phyloP scores from a whole-genome alignment of 2,113 vertebrate species.

The Nerophis ophidion region DNA sequence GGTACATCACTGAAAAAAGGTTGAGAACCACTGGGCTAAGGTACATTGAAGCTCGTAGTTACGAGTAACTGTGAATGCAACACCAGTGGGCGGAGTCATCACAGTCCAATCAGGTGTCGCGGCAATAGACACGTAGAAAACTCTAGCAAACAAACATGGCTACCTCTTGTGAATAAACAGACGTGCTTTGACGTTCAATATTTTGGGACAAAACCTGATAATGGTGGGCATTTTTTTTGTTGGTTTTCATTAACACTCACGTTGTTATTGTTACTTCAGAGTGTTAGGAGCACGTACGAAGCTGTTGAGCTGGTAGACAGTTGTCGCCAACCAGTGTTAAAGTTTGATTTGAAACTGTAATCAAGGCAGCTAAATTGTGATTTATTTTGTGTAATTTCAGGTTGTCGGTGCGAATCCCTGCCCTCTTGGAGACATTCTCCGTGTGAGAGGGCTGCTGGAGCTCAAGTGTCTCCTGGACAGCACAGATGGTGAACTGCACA shows the following conservation, averaged over 20 bases:
- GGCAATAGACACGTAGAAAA: constrained; percentile 48
- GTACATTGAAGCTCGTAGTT: neutral
- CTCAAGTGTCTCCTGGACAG: constrained; percentile 54
- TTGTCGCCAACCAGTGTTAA: neutral
- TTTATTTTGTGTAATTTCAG: constrained; percentile 25
- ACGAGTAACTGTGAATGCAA: constrained; percentile 22
- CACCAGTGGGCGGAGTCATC: constrained; percentile 27
- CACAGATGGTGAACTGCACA: constrained; percentile 37
- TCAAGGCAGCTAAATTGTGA: neutral
- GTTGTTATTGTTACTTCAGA: neutral
- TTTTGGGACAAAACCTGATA: neutral
- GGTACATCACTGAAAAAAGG: too few species aligned
- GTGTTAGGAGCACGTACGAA: neutral
- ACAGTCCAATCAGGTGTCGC: constrained; percentile 35
- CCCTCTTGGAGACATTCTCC: constrained; percentile 28
- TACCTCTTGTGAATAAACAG: constrained; percentile 9
- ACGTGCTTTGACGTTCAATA: neutral
- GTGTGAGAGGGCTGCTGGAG: constrained; percentile 53
- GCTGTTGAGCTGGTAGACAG: neutral
- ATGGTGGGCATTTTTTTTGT: neutral
- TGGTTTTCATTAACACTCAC: neutral
- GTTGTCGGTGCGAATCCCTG: constrained; percentile 21
- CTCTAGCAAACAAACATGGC: constrained; percentile 33
- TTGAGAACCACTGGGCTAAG: too few species aligned
- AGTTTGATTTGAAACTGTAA: neutral